A percentile compares a stretch with the other conserved stretches of the same genome.
Evolutionary conservation across 2,888 invertebrate genomes (phyloP).

Genomic region (Oasisia sp.): DNA sequence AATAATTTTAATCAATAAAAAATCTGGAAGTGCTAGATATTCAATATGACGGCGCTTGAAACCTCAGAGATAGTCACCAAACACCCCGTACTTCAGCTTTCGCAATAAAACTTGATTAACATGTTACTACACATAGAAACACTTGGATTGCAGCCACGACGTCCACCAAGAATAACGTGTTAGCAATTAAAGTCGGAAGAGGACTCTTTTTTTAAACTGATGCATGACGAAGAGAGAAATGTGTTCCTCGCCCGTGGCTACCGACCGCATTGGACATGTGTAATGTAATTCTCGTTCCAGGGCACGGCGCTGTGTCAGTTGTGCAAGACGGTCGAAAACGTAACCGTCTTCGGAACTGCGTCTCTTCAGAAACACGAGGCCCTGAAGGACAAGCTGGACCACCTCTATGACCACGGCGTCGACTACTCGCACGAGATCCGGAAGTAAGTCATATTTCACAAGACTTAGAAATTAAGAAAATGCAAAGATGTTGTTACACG

Average conservation of each 20-base stretch:
- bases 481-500: neutral
- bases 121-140: too few relatives aligned
- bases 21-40: too few relatives aligned
- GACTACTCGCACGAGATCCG: conserved; percentile 87
- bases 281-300: conserved; percentile 66
- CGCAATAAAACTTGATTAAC: too few relatives aligned
- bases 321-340: conserved; percentile 81
- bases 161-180: neutral
- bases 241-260: neutral
- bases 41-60: neutral
- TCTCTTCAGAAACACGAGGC: conserved; percentile 86
- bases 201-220: neutral
- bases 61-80: neutral
- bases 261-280: too few relatives aligned
- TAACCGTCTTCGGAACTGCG: conserved; percentile 86
- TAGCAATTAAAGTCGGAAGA: neutral
- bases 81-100: too few relatives aligned
- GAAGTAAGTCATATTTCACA: conserved; percentile 74
- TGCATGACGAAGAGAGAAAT: neutral
- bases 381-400: conserved; percentile 79
- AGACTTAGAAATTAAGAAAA: neutral
- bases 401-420: conserved; percentile 81
- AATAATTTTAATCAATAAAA: too few relatives aligned
- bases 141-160: neutral
- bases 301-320: conserved; percentile 87